Conservation (phyloP, 53 echinoderm and acorn worm genomes). For the Antedon mediterranea region DNA sequence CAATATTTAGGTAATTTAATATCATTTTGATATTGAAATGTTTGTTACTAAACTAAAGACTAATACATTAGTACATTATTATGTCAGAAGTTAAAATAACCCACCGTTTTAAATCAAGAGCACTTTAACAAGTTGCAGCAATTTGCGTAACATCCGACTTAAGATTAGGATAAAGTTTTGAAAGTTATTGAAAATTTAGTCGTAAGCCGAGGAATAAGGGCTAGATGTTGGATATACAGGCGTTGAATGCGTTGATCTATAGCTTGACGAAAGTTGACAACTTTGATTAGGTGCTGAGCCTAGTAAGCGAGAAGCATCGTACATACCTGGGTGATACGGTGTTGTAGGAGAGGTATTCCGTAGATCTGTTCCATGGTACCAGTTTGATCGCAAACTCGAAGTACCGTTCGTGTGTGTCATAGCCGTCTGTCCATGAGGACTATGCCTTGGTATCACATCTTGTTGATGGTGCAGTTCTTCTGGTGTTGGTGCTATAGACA, state of each 20-base stretch:
- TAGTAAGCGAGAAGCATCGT: neutral
- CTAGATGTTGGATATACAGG: neutral
- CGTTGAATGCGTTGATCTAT: neutral
- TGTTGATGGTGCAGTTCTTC: conserved; percentile 88
- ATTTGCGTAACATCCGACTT: neutral
- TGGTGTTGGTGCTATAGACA: conserved; percentile 89
- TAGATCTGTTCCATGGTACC: neutral
- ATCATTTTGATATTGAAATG: neutral
- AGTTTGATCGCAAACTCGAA: neutral
- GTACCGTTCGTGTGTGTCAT: conserved; percentile 23
- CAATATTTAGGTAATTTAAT: neutral
- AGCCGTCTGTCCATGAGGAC: conserved; percentile 72
- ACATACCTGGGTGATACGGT: neutral
- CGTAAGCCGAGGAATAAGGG: neutral
- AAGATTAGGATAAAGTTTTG: too few species aligned
- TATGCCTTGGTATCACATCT: conserved; percentile 68
- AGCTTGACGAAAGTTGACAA: neutral
- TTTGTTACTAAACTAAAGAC: neutral
- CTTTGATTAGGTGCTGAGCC: neutral
- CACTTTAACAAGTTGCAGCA: neutral
- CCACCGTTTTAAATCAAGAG: neutral
- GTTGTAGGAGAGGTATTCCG: neutral
- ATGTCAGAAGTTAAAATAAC: neutral
- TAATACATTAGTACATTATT: neutral
- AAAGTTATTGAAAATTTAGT: neutral